Percentiles rank a stretch among this genome's conserved stretches.
Conservation (phyloP, 2,113 vertebrate genomes). For the Periophthalmus modestus region DNA sequence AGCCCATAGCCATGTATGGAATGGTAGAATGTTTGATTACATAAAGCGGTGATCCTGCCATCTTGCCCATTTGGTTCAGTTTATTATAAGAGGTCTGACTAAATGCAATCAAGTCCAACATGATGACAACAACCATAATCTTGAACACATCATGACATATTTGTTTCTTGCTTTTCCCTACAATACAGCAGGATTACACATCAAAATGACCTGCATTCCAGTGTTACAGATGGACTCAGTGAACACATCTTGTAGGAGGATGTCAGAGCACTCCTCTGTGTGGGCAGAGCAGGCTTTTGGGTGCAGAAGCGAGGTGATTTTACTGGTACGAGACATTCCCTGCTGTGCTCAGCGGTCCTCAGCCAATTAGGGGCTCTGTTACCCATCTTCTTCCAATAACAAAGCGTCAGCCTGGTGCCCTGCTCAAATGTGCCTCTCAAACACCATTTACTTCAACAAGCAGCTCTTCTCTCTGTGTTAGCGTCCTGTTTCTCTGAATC, state of each 20-base stretch:
- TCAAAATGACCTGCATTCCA: slow-evolving; percentile 27
- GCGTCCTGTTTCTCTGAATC: slow-evolving; percentile 1
- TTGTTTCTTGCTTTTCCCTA: background rate
- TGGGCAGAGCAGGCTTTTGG: slow-evolving; percentile 11
- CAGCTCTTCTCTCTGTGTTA: slow-evolving; percentile 8
- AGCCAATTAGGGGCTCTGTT: slow-evolving; percentile 59
- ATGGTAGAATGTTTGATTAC: no score
- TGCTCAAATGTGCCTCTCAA: slow-evolving; percentile 1
- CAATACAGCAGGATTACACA: background rate
- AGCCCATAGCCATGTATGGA: no score
- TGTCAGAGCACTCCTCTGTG: background rate
- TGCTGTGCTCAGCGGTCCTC: slow-evolving; percentile 46
- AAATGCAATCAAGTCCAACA: background rate
- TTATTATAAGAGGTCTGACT: background rate
- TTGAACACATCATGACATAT: background rate
- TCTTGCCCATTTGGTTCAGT: no score
- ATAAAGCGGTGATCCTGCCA: no score
- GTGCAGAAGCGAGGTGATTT: slow-evolving; percentile 25
- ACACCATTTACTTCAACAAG: slow-evolving; percentile 18
- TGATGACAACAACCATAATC: background rate
- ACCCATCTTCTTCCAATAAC: slow-evolving; percentile 36
- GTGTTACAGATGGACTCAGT: slow-evolving; percentile 5
- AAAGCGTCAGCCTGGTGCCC: slow-evolving; percentile 22
- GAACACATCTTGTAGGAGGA: background rate
- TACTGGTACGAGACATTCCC: slow-evolving; percentile 24